Percentiles rank a stretch among this genome's conserved stretches.
Evolutionary conservation across 92 coral and sea anemone genomes (phyloP).

Genomic region (Parazoanthus darwini): DNA sequence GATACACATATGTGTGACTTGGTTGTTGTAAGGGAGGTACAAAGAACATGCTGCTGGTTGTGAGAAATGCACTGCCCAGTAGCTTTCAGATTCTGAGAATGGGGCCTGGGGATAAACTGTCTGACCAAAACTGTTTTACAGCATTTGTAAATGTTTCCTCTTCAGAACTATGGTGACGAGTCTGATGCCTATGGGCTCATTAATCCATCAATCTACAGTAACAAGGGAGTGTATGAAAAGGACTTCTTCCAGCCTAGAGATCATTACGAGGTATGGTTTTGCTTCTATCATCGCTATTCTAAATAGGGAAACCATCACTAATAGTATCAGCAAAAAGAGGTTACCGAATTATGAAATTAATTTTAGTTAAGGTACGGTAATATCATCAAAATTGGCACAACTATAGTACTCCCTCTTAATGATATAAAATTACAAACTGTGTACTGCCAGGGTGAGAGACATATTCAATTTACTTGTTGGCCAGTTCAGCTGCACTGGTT

Average conservation of each 20-base stretch:
- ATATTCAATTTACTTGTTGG: no score
- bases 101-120: no score
- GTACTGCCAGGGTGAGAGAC: no score
- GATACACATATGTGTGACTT: no score
- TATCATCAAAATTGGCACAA: no score
- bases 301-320: neutral
- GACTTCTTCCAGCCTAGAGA: constrained; percentile 94
- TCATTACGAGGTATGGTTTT: constrained; percentile 76
- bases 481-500: no score
- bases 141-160: neutral
- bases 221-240: constrained; percentile 89
- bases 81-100: no score
- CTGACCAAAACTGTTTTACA: neutral
- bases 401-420: no score
- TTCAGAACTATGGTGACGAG: constrained; percentile 96
- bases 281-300: neutral
- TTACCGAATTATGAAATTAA: neutral
- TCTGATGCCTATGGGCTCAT: constrained; percentile 97
- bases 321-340: neutral
- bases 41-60: no score
- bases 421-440: no score
- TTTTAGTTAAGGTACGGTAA: no score
- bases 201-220: constrained; percentile 94
- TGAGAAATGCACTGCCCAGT: neutral
- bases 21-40: no score